Base-by-base conservation (phyloP, 2,113 vertebrate species). In the Dicerorhinus sumatrensis region DNA sequence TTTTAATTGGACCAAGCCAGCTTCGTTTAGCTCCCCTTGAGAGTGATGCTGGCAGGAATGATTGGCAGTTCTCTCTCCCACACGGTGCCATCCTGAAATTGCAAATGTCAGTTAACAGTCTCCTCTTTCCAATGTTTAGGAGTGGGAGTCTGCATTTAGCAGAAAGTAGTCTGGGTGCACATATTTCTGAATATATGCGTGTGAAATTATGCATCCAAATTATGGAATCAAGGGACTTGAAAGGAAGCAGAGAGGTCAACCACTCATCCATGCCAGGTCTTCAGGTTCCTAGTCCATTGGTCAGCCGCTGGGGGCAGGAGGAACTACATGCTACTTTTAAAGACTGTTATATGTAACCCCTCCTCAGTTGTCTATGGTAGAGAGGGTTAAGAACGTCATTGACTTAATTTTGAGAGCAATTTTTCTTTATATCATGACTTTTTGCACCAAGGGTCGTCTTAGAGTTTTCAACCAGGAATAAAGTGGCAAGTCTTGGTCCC, bases 91-190 rank as follows among this genome's bases (percentile, higher is more conserved):
- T 95, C 58, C 96, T 96, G 75, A 98, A 97, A 98, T 95, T 94
- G 97, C 92, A 98, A 98, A 98, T 98, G 97, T 97, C 97, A 98
- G 89, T 96, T 98, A 97, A 70, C 95, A 97, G 88, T 94, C 94
- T 96, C 96, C 84, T 97, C 95, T 97, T 95, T 97, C 92, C 75
- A 84, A 1, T 75, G 46, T 95, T 96, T 83, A 87, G 95, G 97
- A 96, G 98, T 97, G 92, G 97, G 97, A 97, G 97, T 98, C 92
- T 98, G 83, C 95, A 92, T 84, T 98, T 94, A 97, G 76, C 90
- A 96, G 92, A 92, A 92, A 96, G 89, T 39, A 97, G 96, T 97
- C 95, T 97, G 95, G 67, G 95, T 95, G 95, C 95, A 96, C 94
- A 97, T 79, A 93, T 89, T 98, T 97, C 90, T 97, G 97, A 97